Conservation (phyloP, 2,888 invertebrate species). For the Stenichneumon culpator region DNA sequence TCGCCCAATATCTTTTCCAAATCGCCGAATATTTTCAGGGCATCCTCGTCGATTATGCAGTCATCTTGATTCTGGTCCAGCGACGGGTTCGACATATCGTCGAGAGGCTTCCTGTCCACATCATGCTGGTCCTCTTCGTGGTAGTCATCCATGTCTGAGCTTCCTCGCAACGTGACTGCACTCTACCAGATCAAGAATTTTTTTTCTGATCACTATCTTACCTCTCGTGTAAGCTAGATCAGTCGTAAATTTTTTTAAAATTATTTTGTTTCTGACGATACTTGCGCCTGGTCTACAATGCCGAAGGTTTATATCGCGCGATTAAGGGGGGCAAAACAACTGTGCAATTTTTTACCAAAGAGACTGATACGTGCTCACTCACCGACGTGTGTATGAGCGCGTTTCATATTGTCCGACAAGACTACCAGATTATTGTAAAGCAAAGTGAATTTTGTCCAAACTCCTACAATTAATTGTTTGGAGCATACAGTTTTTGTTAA, state of each 20-base stretch:
- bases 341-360: not conserved
- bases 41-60: constrained; percentile 23
- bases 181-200: constrained; percentile 30
- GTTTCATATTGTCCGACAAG: not conserved
- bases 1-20: constrained; percentile 41
- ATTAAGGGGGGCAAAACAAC: not conserved
- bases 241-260: not conserved
- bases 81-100: not conserved
- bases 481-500: too few relatives aligned
- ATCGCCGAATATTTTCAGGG: constrained; percentile 22
- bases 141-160: not conserved
- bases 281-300: not conserved
- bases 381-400: not conserved
- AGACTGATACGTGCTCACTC: not conserved
- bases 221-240: constrained; percentile 44
- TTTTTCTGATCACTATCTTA: constrained; percentile 22
- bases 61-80: not conserved
- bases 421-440: too few relatives aligned
- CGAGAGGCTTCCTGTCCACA: not conserved
- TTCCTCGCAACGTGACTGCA: constrained; percentile 6
- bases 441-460: too few relatives aligned
- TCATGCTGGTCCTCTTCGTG: not conserved
- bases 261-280: not conserved
- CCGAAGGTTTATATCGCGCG: not conserved
- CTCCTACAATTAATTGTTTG: too few relatives aligned